Evolutionary conservation across 2,113 vertebrate species (phyloP), one percentile per base, ranked within the genome.

Genomic region (Salminus brasiliensis): DNA sequence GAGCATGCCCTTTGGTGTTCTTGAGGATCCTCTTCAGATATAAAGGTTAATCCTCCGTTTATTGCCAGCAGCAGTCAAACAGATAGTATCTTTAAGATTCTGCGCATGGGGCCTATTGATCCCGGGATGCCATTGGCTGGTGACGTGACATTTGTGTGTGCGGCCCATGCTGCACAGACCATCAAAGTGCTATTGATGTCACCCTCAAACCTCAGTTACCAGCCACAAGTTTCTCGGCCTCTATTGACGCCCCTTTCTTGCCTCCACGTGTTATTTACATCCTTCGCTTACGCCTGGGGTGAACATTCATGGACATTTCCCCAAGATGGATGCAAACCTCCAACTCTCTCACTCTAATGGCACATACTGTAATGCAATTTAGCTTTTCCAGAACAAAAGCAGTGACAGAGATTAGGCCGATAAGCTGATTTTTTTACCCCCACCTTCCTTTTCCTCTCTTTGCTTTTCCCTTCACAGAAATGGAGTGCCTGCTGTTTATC

Each of bases 1-100:
- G n/a, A 88, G 85, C 89, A 88, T 89, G 90, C 87, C 91, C 91
- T 93, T 91, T 90, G 88, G 89, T 91, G 84, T 88, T 86, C 87
- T 91, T 85, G 84, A 81, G 69, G 77, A 82, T 87, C 88, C 83
- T 74, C 85, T 80, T 89, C 80, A 82, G 66, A 90, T 83, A 79
- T 86, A 92, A 93, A 93, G 92, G 91, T 92, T 93, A 92, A 93
- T 93, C 90, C 92, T 90, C 82, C 85, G 87, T 93, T 92, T 92
- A 91, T 91, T 92, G 91, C 91, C 90, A 91, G 88, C 88, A 89
- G 87, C 90, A 91, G 87, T 90, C 86, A 89, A 88, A 88, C 88
- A 88, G 91, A 93, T 92, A 89, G 88, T 88, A 92, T 92, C 89
- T 91, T 90, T 85, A 85, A 91, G 88, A 93, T 92, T 92, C 89